Percentiles rank a stretch among this genome's conserved stretches.
These are phyloP conservation scores for Peromyscus maniculatus DNA, from an alignment of 2,113 vertebrate species.

Conservation along the genomic window DNA sequence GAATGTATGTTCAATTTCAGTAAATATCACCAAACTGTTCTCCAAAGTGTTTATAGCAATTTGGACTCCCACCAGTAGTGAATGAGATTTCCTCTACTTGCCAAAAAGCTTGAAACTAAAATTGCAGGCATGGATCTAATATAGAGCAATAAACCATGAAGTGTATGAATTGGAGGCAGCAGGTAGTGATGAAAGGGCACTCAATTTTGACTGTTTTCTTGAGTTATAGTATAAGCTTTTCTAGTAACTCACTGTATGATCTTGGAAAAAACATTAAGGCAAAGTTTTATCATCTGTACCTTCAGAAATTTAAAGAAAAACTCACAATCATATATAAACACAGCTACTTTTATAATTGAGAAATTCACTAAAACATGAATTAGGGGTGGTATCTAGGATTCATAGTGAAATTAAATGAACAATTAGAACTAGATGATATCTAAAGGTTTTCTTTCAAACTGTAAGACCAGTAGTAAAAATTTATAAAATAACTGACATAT, in stretches of 20 bases:
- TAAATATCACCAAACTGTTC: slow-evolving; percentile 38
- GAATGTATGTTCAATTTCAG: slow-evolving; percentile 34
- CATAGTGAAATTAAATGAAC: neutral
- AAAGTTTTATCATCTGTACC: neutral
- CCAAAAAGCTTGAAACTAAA: slow-evolving; percentile 44
- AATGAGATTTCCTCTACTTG: neutral
- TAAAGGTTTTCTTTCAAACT: neutral
- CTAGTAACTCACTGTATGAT: neutral
- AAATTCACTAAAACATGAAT: neutral
- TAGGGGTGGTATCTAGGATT: neutral
- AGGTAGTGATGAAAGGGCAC: slow-evolving; percentile 30
- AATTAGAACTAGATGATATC: neutral
- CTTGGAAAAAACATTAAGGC: neutral
- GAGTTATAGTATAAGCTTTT: neutral
- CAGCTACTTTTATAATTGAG: neutral
- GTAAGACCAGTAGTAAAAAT: neutral
- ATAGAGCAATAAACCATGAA: slow-evolving; percentile 38
- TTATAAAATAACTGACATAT: neutral
- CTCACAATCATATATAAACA: neutral
- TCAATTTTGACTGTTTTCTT: neutral
- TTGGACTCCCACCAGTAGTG: slow-evolving; percentile 28
- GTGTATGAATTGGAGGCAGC: neutral
- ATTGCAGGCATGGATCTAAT: slow-evolving; percentile 1
- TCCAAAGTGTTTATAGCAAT: slow-evolving; percentile 28
- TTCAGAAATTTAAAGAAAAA: slow-evolving; percentile 40